Conservation (phyloP, 2,113 vertebrate genomes). For the Microcebus tavaratra region DNA sequence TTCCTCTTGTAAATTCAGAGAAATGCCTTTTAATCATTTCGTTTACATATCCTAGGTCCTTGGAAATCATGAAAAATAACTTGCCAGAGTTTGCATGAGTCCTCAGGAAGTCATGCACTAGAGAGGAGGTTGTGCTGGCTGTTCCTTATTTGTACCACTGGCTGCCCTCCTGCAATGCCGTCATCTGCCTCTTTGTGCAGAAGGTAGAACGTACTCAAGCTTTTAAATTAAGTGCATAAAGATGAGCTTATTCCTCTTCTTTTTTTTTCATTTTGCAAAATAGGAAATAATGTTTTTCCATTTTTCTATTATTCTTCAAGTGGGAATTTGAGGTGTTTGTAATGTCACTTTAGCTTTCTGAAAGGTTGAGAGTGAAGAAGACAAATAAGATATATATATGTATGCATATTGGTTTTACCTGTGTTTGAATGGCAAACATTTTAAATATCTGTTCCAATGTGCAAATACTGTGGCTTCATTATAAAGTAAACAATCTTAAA, state of each 20-base stretch:
- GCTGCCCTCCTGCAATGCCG: background rate
- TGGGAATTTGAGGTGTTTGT: conserved; percentile 34
- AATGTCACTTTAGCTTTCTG: background rate
- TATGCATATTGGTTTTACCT: background rate
- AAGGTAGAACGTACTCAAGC: background rate
- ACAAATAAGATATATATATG: background rate
- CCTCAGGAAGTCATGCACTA: background rate
- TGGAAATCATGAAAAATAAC: conserved; percentile 13
- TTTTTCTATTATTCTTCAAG: conserved; percentile 18
- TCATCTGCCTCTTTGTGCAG: background rate
- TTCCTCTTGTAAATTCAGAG: conserved; percentile 38
- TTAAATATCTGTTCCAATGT: conserved; percentile 41
- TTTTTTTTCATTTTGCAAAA: conserved; percentile 52
- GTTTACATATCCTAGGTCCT: conserved; percentile 52
- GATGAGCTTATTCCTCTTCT: conserved; percentile 10
- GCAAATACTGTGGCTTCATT: conserved; percentile 55
- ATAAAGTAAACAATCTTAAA: conserved; percentile 31
- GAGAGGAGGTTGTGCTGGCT: background rate
- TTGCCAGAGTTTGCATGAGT: conserved; percentile 26
- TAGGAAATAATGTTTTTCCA: conserved; percentile 18
- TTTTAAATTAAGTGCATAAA: conserved; percentile 44
- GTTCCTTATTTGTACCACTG: background rate
- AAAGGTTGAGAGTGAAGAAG: background rate
- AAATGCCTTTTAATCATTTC: conserved; percentile 65
- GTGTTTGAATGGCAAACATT: conserved; percentile 31